Percentiles rank a stretch among this genome's conserved stretches.
These are phyloP conservation scores for Loriculus beryllinus DNA, from an alignment of 2,797 vertebrate genomes.

Conservation along the genomic window DNA sequence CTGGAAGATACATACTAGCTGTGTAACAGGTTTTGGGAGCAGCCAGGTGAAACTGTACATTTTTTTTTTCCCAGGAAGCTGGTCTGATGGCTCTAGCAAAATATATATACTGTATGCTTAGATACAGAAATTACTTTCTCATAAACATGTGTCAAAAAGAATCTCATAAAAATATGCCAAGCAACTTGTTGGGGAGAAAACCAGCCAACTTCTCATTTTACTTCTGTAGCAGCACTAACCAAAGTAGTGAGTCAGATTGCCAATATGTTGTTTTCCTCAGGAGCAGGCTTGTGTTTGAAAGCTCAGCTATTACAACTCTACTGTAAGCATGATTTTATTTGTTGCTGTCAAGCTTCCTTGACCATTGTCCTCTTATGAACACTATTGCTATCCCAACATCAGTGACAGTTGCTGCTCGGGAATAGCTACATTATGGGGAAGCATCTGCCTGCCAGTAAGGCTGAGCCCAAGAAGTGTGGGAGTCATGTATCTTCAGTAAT, in stretches of 20 bases:
- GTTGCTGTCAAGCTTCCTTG: not conserved
- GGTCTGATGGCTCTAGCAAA: not conserved
- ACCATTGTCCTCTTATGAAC: not conserved
- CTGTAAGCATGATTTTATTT: not conserved
- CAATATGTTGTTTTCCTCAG: conserved; percentile 59
- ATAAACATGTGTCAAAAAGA: not conserved
- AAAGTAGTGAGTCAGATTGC: conserved; percentile 49
- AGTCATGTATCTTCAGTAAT: not conserved
- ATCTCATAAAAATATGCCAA: not conserved
- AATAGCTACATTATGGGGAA: not conserved
- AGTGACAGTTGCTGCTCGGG: not conserved
- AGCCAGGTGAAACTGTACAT: not conserved
- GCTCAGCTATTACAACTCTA: not conserved
- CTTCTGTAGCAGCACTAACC: not conserved
- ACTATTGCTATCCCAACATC: not conserved
- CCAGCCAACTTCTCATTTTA: not conserved
- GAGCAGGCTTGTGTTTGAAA: conserved; percentile 39
- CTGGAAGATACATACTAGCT: fast-evolving
- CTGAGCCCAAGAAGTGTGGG: fast-evolving
- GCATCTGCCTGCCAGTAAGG: not conserved
- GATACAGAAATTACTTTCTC: not conserved
- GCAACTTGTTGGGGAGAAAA: not conserved
- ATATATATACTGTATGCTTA: not conserved
- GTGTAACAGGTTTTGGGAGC: not conserved
- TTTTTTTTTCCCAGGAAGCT: not conserved